Evolutionary conservation across 37 sponge, comb jelly and placozoan species (phyloP).

Genomic region (Tethya wilhelma): DNA sequence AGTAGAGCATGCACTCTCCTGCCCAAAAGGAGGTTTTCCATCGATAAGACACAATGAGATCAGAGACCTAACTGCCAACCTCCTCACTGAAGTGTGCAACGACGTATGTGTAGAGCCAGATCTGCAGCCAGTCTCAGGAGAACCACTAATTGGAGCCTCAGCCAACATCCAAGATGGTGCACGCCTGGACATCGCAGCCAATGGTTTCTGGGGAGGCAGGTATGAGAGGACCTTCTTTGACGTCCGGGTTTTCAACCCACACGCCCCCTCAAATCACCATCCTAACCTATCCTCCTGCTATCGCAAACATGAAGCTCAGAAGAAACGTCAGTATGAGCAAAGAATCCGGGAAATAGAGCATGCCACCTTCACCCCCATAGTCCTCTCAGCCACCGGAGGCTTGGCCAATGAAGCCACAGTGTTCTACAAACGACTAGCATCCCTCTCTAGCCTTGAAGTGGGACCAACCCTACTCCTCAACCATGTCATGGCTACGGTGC

Average conservation of each 20-base stretch:
- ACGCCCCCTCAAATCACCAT: too few species aligned
- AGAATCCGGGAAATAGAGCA: constrained; percentile 43
- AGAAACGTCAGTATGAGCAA: constrained; percentile 37
- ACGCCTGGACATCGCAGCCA: constrained; percentile 21
- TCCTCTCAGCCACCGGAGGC: constrained; percentile 50
- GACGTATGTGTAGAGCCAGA: constrained; percentile 30
- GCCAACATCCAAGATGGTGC: constrained; percentile 26
- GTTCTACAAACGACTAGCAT: too few species aligned
- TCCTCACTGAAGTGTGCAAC: constrained; percentile 46
- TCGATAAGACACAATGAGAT: constrained; percentile 41
- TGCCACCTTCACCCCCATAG: constrained; percentile 34
- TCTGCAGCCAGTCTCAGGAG: constrained; percentile 41
- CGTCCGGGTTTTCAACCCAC: too few species aligned
- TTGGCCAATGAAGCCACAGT: constrained; percentile 40
- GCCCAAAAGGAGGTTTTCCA: constrained; percentile 30
- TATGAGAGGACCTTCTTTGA: constrained; percentile 3
- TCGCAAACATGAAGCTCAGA: constrained; percentile 16
- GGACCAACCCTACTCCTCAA: too few species aligned
- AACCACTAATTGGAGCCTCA: not conserved
- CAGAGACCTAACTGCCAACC: constrained; percentile 36
- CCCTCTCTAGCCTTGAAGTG: too few species aligned
- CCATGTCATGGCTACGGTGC: too few species aligned
- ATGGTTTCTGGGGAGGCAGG: constrained; percentile 33
- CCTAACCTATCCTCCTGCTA: not conserved
- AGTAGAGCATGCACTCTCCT: constrained; percentile 24